Evolutionary conservation across 2,888 invertebrate genomes (phyloP).

Genomic region (Stenurella melanura): DNA sequence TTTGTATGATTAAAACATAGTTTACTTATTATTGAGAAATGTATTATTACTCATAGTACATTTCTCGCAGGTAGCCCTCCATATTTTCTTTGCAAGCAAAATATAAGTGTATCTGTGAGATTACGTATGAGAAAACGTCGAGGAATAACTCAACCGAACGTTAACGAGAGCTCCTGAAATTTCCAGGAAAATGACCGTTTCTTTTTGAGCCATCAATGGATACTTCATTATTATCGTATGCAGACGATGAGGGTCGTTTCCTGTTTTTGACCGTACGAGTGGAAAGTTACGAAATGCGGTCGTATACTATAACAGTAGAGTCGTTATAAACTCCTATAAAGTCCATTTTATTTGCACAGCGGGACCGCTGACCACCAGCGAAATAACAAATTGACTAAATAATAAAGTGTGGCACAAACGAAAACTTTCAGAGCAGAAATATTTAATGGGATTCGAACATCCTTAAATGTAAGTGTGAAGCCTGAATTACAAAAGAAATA

Average conservation of each 20-base stretch:
- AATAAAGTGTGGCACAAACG: slow-evolving; percentile 37
- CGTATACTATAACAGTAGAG: slow-evolving; percentile 41
- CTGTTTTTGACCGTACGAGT: slow-evolving; percentile 41
- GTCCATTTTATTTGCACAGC: slow-evolving; percentile 43
- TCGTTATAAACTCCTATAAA: slow-evolving; percentile 50
- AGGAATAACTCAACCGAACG: neutral
- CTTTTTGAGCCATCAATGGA: slow-evolving; percentile 41
- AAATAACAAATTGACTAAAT: slow-evolving; percentile 44
- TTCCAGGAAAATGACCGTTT: slow-evolving; percentile 46
- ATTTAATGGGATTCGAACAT: slow-evolving; percentile 30
- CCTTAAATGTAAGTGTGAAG: neutral
- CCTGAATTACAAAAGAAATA: too few species aligned
- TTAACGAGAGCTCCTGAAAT: slow-evolving; percentile 32
- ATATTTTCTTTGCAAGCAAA: neutral
- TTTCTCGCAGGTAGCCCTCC: too few species aligned
- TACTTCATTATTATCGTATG: slow-evolving; percentile 52
- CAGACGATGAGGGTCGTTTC: slow-evolving; percentile 46
- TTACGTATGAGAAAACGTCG: slow-evolving; percentile 4
- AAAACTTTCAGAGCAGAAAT: slow-evolving; percentile 25
- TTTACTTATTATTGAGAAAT: too few species aligned
- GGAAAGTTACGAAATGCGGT: slow-evolving; percentile 42
- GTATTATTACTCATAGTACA: too few species aligned
- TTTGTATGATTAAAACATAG: too few species aligned
- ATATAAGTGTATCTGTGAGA: neutral
- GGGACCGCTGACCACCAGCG: slow-evolving; percentile 45